Base-by-base conservation (phyloP, 2,113 vertebrate genomes). In the Prionailurus bengalensis region DNA sequence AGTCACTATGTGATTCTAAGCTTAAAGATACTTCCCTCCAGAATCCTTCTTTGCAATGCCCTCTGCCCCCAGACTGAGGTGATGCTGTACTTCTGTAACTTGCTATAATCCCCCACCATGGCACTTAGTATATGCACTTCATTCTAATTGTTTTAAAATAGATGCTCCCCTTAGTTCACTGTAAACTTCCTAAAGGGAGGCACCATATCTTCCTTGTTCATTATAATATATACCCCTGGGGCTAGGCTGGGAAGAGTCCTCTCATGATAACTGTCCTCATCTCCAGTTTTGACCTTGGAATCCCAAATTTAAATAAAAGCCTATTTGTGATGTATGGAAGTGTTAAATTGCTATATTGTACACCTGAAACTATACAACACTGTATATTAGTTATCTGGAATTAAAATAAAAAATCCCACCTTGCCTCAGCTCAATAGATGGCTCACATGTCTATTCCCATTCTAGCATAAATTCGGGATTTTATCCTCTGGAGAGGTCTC, bases 221-320 rank as follows among this genome's bases (percentile, higher is more conserved):
- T 51, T 90, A 5, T 45, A 53, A 73, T 45, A 19, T 61, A 73
- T 45, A 25, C 45, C 33, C 45, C 14, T 8, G 29, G 19, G 21
- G 4, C 21, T 48, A 29, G 19, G 16, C 36, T 51, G 4, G 8
- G 12, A 80, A n/a, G 58, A 13, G 1, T 48, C 31, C 33, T 81
- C 51, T 84, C 8, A 1, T 66, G 53, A 68, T 66, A 83, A 82
- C 63, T 76, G 17, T 53, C n/a, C 16, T 79, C 33, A 25, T 23
- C 65, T 87, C 73, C 17, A 65, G 36, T 82, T 65, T 93, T 0
- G 4, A 39, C 36, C 61, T 90, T 65, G 74, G 33, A 31, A 80
- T 27, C 27, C 66, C 53, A 78, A 23, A 21, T 96, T 85, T 81
- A 91, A 84, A 71, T 78, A 51, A 82, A 93, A 95, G 9, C 23